phyloP scores from a whole-genome alignment of 1,140 invertebrate genomes.

The Heliconius himera region DNA sequence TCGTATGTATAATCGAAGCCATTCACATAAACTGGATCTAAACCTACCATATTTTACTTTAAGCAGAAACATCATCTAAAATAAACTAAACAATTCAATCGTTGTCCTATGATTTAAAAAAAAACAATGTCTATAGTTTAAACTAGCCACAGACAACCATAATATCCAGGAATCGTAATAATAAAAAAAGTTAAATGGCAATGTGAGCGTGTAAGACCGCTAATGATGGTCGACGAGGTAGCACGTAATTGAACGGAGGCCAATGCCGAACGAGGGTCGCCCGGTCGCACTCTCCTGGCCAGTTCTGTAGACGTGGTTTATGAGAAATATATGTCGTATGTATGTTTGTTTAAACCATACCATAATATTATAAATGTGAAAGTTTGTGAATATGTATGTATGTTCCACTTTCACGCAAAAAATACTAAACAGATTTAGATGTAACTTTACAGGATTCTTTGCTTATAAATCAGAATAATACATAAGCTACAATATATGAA shows the following conservation, averaged over 20 bases:
- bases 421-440: no score
- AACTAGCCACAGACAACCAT: constrained; percentile 15
- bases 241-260: constrained; percentile 40
- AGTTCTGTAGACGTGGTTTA: background rate
- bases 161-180: constrained; percentile 27
- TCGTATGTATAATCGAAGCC: no score
- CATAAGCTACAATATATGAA: no score
- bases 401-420: no score
- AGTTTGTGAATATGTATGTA: background rate
- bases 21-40: no score
- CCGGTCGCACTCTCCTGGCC: constrained; percentile 6
- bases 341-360: background rate
- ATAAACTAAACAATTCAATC: background rate
- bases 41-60: no score
- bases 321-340: background rate
- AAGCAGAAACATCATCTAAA: no score
- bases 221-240: constrained; percentile 31
- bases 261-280: constrained; percentile 42
- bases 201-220: constrained; percentile 35
- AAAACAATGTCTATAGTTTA: constrained; percentile 1
- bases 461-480: no score
- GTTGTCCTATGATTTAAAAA: constrained; percentile 11
- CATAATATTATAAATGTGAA: background rate
- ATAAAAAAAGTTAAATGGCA: constrained; percentile 34
- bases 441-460: no score